Base-by-base conservation (phyloP, 2,113 vertebrate species). In the Mionectes macconnelli region DNA sequence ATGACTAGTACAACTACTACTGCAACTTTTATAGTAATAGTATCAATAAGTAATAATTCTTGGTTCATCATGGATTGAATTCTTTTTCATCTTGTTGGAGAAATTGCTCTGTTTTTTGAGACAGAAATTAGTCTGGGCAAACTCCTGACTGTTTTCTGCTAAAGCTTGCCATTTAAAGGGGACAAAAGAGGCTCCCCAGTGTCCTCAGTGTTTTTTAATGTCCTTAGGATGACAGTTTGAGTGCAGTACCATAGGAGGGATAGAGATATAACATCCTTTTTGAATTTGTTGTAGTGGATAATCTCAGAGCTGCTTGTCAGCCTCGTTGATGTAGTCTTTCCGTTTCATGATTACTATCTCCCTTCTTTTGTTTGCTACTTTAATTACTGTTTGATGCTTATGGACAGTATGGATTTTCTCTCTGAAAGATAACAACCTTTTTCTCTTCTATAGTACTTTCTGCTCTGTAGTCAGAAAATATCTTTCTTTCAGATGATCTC, bases 341-440 rank as follows among this genome's bases (percentile, higher is more conserved):
- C 1, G 2, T 73, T 85, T 79, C 40, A 57, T 45, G 67, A 56
- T 93, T 90, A 9, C 33, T 35, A 30, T 40, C 78, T 91, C 62
- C 20, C 75, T 78, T 72, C 78, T 84, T 91, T 93, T 84, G 64
- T 81, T 66, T 73, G 25, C 53, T 73, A 14, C 23, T 90, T 83
- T 90, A 94, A 92, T 96, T 93, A 74, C 56, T 75, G 3, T 87
- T 90, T 90, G 74, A 49, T 84, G 57, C 13, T 56, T 73, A 60
- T n/a, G 25, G 74, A 50, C 62, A 73, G 28, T 69, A 80, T 73
- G 15, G 78, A 87, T 89, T 95, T 95, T 82, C 44, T 39, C 27
- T 60, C 40, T 55, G 74, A 76, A 90, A 52, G 62, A 31, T 52
- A 91, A 70, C 13, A 37, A n/a, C 6, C 8, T 55, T 62, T 64